These are phyloP conservation scores for Polydrusus pterygomalis DNA, from an alignment of 2,888 invertebrate genomes.

Conservation along the genomic window DNA sequence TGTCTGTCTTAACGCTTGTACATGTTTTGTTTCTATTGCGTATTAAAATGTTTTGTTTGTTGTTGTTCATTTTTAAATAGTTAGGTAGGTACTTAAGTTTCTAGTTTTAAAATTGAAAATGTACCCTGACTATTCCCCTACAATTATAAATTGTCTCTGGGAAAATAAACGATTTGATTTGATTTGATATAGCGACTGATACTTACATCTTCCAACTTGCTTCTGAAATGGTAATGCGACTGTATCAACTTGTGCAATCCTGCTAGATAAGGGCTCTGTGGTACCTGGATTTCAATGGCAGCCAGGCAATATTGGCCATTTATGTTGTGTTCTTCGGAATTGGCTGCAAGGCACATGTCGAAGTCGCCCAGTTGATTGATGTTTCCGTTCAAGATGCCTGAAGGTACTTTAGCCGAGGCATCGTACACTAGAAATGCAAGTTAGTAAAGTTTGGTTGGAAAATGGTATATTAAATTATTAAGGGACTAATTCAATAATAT, in stretches of 20 bases:
- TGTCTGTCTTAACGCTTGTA: no score
- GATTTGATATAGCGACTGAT: no score
- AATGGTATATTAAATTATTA: background rate
- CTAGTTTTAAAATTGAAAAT: no score
- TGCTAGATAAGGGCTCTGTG: constrained; percentile 73
- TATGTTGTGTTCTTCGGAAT: constrained; percentile 67
- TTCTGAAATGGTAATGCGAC: constrained; percentile 79
- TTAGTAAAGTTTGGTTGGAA: constrained; percentile 4
- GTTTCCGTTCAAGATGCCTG: constrained; percentile 70
- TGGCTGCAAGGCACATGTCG: constrained; percentile 68
- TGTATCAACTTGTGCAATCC: constrained; percentile 75
- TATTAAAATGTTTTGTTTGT: no score
- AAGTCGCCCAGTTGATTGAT: constrained; percentile 71
- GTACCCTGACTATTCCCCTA: no score
- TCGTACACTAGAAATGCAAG: constrained; percentile 70
- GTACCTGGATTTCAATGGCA: constrained; percentile 74
- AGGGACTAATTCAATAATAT: no score
- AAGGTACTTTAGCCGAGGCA: constrained; percentile 70
- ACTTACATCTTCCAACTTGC: constrained; percentile 81
- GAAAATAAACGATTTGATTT: no score
- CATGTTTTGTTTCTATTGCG: no score
- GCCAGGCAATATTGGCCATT: constrained; percentile 80
- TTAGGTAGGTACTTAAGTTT: no score
- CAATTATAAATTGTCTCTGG: no score
- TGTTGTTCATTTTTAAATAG: no score